Evolutionary conservation across 2,797 vertebrate species (phyloP), one percentile per base, ranked within the genome.

Genomic region (Sebastolobus alascanus): DNA sequence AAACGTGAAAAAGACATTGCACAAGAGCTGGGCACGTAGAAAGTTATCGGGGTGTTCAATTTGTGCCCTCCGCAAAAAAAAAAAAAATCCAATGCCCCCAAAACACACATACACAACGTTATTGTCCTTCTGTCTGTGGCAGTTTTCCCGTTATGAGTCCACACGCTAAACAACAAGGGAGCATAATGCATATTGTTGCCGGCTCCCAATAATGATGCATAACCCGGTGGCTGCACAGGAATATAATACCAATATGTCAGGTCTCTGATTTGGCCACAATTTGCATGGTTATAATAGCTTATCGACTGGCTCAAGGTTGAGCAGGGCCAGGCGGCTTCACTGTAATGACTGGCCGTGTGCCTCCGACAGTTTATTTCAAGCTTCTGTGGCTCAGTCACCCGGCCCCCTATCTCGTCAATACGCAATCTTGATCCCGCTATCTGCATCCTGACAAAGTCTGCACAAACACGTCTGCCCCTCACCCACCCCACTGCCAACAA

Each of bases 261-360:
- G 92, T 92, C 90, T 95, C 92, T 96, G 96, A 97, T 97, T 97
- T 97, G 92, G 95, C 94, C 96, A 96, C 95, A 97, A 97, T 99
- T 96, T 98, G 96, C 97, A 98, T 99, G 97, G 96, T 96, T 98
- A 96, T 99, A 99, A 98, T 98, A 97, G 96, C 96, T 97, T 99
- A 99, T 99, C 96, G 98, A 99, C 95, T 95, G 95, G 95, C 95
- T 96, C 96, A 96, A 95, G 95, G 96, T 97, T 97, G 97, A 97
- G 96, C 94, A 95, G 93, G 96, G 96, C 96, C 96, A 96, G 95
- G 92, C 94, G 90, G 94, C 96, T 95, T 92, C 96, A 91, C 94
- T 91, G 95, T 97, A 97, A 98, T 97, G 97, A 97, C 96, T 97
- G 97, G 96, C 95, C 95, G 90, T 89, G 85, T 84, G 90, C 89